A percentile compares a stretch with the other conserved stretches of the same genome.
phyloP scores from a whole-genome alignment of 1,140 invertebrate genomes.

The Asbolus verrucosus region DNA sequence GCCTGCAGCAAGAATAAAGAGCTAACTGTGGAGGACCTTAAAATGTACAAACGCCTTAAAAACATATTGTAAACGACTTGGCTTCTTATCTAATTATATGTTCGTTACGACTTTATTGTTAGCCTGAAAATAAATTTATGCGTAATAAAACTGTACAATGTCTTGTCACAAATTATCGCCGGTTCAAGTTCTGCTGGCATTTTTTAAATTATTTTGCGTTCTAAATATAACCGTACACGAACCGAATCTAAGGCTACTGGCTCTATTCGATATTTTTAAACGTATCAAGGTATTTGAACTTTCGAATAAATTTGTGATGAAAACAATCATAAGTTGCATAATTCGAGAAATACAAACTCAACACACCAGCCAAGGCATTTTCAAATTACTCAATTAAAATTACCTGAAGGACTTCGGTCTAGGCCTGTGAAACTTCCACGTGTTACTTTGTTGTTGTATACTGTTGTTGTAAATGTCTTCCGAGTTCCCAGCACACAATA shows the following conservation, averaged over 20 bases:
- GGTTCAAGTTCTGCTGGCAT: slow-evolving; percentile 23
- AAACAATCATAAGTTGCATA: not conserved
- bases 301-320: slow-evolving; percentile 3
- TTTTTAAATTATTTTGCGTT: slow-evolving; percentile 22
- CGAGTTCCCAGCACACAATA: slow-evolving; percentile 54
- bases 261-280: slow-evolving; percentile 39
- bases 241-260: slow-evolving; percentile 9
- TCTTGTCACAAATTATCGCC: slow-evolving; percentile 15
- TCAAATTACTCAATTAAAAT: slow-evolving; percentile 11
- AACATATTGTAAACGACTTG: slow-evolving; percentile 9
- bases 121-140: slow-evolving; percentile 6
- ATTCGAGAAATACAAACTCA: not conserved
- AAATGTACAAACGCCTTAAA: not conserved
- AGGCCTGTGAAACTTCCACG: slow-evolving; percentile 58
- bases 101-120: slow-evolving; percentile 10
- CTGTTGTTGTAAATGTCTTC: slow-evolving; percentile 55
- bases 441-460: slow-evolving; percentile 56
- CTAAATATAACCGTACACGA: slow-evolving; percentile 11
- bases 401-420: slow-evolving; percentile 59
- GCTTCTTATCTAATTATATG: slow-evolving; percentile 32
- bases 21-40: not conserved
- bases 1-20: not conserved
- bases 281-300: slow-evolving; percentile 28
- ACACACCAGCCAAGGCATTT: not conserved
- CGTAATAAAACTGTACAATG: not conserved